phyloP scores from a whole-genome alignment of 2,113 vertebrate species.

The Sakesphorus luctuosus region DNA sequence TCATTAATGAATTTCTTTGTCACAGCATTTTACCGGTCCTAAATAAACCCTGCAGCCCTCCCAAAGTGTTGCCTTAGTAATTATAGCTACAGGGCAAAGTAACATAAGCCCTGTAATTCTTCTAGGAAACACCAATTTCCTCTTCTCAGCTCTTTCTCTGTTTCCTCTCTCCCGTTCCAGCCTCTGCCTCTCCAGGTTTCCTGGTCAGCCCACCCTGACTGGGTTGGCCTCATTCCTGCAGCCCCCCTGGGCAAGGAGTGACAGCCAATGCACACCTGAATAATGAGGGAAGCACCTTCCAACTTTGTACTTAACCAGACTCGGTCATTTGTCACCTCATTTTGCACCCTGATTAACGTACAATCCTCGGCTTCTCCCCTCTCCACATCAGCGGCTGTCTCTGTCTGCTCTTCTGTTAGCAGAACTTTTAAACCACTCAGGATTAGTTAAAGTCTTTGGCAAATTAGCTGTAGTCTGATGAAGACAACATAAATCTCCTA shows the following conservation, averaged over 20 bases:
- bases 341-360: background rate
- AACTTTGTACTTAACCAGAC: background rate
- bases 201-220: background rate
- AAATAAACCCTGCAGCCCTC: background rate
- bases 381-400: background rate
- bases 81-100: background rate
- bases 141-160: background rate
- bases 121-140: background rate
- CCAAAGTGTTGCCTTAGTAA: background rate
- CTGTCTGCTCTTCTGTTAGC: background rate
- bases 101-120: background rate
- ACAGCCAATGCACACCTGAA: background rate
- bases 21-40: background rate
- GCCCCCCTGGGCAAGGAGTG: background rate
- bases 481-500: background rate
- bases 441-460: background rate
- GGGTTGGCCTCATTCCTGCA: background rate
- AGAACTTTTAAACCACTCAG: background rate
- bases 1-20: background rate
- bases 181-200: background rate
- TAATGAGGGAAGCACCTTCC: background rate
- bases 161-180: background rate
- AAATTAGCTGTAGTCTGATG: background rate
- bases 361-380: background rate
- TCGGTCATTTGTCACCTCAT: background rate